Evolutionary conservation across 2,113 vertebrate species (phyloP), one percentile per base, ranked within the genome.

Genomic region (Eupsittula cactorum): DNA sequence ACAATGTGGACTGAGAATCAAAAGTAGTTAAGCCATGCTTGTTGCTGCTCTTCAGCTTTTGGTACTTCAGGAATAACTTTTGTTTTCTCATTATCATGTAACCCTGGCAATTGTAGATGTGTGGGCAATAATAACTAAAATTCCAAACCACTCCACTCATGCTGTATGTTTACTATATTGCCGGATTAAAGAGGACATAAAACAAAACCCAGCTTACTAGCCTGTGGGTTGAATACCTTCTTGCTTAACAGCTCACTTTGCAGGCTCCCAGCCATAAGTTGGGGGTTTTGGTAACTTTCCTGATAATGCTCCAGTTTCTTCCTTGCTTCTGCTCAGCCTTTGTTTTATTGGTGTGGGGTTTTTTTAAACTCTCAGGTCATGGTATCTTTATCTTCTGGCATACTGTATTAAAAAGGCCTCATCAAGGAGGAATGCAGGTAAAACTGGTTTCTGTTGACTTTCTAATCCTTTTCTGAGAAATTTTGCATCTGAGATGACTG

Each of bases 371-470:
- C n/a, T 14, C 28, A 53, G 15, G 28, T 81, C 35, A 28, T 0
- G 3, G 15, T 63, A 41, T 63, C 31, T 80, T 69, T 70, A 49
- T 29, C 68, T 42, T 90, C 19, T 5, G 33, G 35, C 37, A 80
- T 65, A n/a, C 57, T 77, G 0, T 42, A 41, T 92, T 90, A 63
- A 75, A 86, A 94, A 83, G 37, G 27, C 7, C 16, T 39, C 4
- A 3, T 78, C 35, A 78, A 78, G 71, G 39, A 83, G 64, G 39
- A 88, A 88, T 84, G 73, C 42, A 25, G 64, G 60, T 86, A 78
- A 81, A 93, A 90, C 69, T 81, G 46, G 68, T 86, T 90, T 81
- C 55, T 83, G 21, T 81, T 92, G 81, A 20, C 82, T 88, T 86
- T 62, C 31, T 93, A 90, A 88, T 86, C 59, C 46, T 92, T 83